Evolutionary conservation across 2,113 vertebrate genomes (phyloP).

Genomic region (Tragelaphus strepsiceros): DNA sequence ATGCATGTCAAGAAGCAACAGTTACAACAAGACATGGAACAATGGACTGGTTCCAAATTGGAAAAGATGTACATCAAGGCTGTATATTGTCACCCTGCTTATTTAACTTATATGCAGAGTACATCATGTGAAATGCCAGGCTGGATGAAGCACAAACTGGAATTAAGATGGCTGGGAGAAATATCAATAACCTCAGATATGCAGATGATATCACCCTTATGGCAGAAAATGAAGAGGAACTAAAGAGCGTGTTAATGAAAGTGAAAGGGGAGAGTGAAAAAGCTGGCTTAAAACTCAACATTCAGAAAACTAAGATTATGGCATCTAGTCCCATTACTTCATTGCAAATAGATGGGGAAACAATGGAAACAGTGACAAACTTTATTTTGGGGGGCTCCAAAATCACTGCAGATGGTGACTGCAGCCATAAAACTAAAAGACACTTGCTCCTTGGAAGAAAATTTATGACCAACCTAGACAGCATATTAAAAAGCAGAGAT

Average conservation of each 20-base stretch:
- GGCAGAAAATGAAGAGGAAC: neutral
- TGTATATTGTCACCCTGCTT: neutral
- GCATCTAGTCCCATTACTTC: neutral
- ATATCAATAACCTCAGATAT: neutral
- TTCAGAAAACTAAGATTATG: neutral
- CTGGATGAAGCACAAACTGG: neutral
- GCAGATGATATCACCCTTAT: neutral
- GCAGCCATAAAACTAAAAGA: neutral
- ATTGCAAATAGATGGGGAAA: neutral
- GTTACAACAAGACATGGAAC: neutral
- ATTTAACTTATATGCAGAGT: neutral
- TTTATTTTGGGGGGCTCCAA: neutral
- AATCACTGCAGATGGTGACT: neutral
- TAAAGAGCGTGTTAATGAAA: neutral
- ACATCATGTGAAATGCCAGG: neutral
- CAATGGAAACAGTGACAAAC: neutral
- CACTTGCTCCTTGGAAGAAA: neutral
- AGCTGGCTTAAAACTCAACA: neutral
- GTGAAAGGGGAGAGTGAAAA: neutral
- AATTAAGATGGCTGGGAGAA: neutral
- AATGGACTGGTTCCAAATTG: neutral
- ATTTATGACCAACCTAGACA: neutral
- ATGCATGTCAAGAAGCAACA: neutral
- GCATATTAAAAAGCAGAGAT: neutral
- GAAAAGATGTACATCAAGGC: neutral